A percentile compares a stretch with the other conserved stretches of the same genome.
Conservation (phyloP, 2,888 invertebrate species). For the Drosophila merina region DNA sequence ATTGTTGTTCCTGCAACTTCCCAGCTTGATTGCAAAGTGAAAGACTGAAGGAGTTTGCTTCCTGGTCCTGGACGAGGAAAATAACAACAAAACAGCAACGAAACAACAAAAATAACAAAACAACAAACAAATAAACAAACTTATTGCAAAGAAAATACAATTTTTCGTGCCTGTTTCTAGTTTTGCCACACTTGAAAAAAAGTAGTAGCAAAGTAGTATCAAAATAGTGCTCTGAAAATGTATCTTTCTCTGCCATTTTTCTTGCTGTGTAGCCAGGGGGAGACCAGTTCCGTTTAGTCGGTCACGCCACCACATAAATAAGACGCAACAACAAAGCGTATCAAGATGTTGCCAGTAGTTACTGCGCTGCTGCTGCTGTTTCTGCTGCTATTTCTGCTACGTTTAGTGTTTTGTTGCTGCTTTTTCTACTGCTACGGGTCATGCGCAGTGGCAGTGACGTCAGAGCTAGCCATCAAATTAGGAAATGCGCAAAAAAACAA, state of each 20-base stretch:
- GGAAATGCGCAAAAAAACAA: constrained; percentile 69
- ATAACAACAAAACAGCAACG: constrained; percentile 25
- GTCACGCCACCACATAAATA: constrained; percentile 73
- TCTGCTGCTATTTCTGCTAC: constrained; percentile 7
- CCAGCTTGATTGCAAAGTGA: constrained; percentile 43
- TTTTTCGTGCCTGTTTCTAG: constrained; percentile 44
- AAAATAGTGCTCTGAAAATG: background rate
- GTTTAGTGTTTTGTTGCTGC: constrained; percentile 28
- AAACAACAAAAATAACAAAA: background rate
- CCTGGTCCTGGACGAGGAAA: constrained; percentile 48
- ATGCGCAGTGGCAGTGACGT: constrained; percentile 75
- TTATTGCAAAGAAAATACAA: constrained; percentile 30
- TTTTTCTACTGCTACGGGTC: constrained; percentile 51
- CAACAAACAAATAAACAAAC: constrained; percentile 41
- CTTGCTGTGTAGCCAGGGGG: constrained; percentile 5
- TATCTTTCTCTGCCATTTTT: background rate
- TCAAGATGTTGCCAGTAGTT: constrained; percentile 39
- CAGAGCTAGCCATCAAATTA: constrained; percentile 72
- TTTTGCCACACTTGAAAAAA: constrained; percentile 14
- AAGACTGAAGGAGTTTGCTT: constrained; percentile 47
- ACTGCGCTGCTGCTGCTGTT: constrained; percentile 11
- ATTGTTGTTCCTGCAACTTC: constrained; percentile 20
- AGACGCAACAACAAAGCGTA: constrained; percentile 46
- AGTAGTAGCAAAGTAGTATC: background rate
- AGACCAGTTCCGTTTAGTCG: constrained; percentile 76